phyloP scores from a whole-genome alignment of 2,797 vertebrate genomes.

The Acanthurus lineatus region DNA sequence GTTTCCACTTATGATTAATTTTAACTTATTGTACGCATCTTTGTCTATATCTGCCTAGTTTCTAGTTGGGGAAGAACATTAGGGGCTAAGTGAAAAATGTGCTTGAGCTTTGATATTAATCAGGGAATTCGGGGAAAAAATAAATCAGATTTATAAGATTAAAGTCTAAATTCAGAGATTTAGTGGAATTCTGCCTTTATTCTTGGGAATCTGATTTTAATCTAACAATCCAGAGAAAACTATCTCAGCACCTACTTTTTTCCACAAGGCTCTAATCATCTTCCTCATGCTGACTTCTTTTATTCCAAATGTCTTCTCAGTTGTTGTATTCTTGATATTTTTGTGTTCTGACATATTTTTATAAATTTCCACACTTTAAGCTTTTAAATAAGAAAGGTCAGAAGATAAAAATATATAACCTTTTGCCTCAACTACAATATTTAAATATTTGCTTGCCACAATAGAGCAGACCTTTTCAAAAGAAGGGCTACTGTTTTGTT shows the following conservation, averaged over 20 bases:
- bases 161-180: conserved; percentile 11
- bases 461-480: not conserved
- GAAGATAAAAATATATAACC: conserved; percentile 7
- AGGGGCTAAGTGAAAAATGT: not conserved
- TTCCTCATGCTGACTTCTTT: not conserved
- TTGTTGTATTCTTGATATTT: conserved; percentile 23
- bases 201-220: conserved; percentile 15
- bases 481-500: not conserved
- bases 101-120: conserved; percentile 2
- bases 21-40: not conserved
- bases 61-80: conserved; percentile 22
- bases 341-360: conserved; percentile 12
- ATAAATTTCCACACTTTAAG: not conserved
- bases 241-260: conserved; percentile 10
- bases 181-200: conserved; percentile 4
- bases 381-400: not conserved
- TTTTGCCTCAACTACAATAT: conserved; percentile 15
- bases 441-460: not conserved
- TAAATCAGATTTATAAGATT: conserved; percentile 26
- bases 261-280: not conserved
- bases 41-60: not conserved
- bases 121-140: conserved; percentile 23
- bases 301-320: not conserved
- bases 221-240: conserved; percentile 18
- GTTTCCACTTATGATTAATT: not conserved